Evolutionary conservation across 2,888 invertebrate species (phyloP).

Genomic region (Cephalotes varians): DNA sequence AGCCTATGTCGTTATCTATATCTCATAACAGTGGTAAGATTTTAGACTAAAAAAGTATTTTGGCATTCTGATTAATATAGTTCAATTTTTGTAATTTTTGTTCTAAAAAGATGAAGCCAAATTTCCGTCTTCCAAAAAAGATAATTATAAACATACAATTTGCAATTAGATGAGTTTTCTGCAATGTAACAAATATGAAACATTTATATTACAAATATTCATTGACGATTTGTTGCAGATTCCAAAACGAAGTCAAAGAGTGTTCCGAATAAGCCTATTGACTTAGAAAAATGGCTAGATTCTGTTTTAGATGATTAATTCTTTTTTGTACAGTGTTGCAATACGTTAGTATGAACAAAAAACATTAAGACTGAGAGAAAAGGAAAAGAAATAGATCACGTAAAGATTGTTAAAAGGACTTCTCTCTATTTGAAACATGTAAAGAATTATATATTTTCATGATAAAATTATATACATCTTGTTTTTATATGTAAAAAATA

Average conservation of each 20-base stretch:
- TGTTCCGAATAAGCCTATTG: conserved; percentile 76
- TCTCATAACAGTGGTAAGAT: conserved; percentile 26
- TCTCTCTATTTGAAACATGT: conserved; percentile 7
- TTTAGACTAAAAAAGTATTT: neutral
- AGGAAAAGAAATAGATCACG: neutral
- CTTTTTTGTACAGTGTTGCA: neutral
- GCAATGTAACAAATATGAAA: neutral
- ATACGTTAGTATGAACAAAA: neutral
- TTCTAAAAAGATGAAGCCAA: neutral
- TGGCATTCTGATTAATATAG: neutral
- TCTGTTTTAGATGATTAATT: conserved; percentile 79
- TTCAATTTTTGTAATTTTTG: neutral
- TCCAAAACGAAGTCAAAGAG: conserved; percentile 54
- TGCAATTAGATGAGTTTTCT: neutral
- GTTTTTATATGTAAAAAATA: neutral
- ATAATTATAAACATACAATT: neutral
- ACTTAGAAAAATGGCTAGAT: conserved; percentile 83
- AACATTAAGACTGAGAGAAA: neutral
- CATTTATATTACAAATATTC: neutral
- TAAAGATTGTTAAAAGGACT: conserved; percentile 5
- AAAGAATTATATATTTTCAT: conserved; percentile 5
- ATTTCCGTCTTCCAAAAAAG: neutral
- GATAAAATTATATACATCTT: conserved; percentile 24
- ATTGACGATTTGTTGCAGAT: conserved; percentile 59
- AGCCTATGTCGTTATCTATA: conserved; percentile 12